Percentiles rank a stretch among this genome's conserved stretches.
Evolutionary conservation across 64 coral and sea anemone species (phyloP).

Genomic region (Dendronephthya gigantea): DNA sequence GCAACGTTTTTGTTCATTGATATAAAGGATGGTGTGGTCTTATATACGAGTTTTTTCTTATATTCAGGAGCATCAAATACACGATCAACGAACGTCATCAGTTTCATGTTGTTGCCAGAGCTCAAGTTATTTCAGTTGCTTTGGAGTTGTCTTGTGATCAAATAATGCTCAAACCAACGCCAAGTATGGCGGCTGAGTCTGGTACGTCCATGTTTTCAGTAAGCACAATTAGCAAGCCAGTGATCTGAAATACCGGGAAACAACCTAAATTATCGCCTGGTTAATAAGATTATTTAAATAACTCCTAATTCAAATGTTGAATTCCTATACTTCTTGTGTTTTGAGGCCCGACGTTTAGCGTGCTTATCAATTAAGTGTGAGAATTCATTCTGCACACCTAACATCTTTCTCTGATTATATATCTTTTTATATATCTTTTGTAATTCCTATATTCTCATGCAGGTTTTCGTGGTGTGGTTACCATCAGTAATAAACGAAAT

Average conservation of each 20-base stretch:
- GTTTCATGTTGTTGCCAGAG: conserved; percentile 68
- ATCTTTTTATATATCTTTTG: too few relatives aligned
- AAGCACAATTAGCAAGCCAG: not conserved
- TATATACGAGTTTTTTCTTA: not conserved
- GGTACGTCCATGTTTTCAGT: conserved; percentile 16
- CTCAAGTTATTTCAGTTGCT: conserved; percentile 81
- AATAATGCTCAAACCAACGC: conserved; percentile 47
- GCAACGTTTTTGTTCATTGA: not conserved
- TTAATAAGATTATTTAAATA: too few relatives aligned
- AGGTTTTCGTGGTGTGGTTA: not conserved
- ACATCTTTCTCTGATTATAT: too few relatives aligned
- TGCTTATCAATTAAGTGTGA: too few relatives aligned
- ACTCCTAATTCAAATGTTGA: not conserved
- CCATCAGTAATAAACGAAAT: not conserved
- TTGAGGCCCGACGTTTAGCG: too few relatives aligned
- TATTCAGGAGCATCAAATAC: conserved; percentile 75
- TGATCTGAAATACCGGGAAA: too few relatives aligned
- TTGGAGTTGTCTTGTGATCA: conserved; percentile 49
- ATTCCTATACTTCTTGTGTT: not conserved
- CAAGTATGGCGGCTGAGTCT: conserved; percentile 48
- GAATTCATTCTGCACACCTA: too few relatives aligned
- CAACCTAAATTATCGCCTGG: too few relatives aligned
- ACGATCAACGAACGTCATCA: conserved; percentile 72
- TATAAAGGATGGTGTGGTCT: not conserved
- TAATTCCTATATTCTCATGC: too few relatives aligned